These are phyloP conservation scores for Epiblema foenella DNA, from an alignment of 2,888 invertebrate species.

Conservation along the genomic window DNA sequence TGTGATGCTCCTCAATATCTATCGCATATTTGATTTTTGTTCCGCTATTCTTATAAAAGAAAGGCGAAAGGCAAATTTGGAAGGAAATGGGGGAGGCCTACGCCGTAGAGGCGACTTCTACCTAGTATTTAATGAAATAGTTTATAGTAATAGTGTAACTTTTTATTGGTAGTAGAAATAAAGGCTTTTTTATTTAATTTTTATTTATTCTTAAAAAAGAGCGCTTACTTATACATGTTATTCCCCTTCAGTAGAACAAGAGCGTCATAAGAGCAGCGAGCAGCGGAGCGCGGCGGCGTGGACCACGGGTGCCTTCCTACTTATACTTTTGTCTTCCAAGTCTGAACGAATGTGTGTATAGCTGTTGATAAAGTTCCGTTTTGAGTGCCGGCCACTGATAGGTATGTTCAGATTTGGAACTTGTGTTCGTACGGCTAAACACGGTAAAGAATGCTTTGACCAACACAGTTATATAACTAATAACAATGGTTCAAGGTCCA, in stretches of 20 bases:
- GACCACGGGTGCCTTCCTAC: constrained; percentile 29
- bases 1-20: no score
- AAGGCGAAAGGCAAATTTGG: no score
- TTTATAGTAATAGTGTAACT: no score
- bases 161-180: no score
- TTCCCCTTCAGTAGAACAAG: constrained; percentile 6
- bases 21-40: no score
- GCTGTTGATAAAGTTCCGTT: constrained; percentile 11
- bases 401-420: constrained; percentile 29
- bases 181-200: no score
- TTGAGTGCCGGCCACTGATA: not conserved
- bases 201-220: not conserved
- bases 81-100: no score
- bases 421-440: constrained; percentile 15
- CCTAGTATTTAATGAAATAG: no score
- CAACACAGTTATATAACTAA: not conserved
- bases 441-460: constrained; percentile 22
- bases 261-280: constrained; percentile 5
- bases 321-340: constrained; percentile 24
- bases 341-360: constrained; percentile 5
- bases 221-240: not conserved
- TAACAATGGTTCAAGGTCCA: not conserved
- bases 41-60: no score
- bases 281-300: constrained; percentile 1
- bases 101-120: no score